phyloP scores from a whole-genome alignment of 2,888 invertebrate species.

The Sesia bembeciformis region DNA sequence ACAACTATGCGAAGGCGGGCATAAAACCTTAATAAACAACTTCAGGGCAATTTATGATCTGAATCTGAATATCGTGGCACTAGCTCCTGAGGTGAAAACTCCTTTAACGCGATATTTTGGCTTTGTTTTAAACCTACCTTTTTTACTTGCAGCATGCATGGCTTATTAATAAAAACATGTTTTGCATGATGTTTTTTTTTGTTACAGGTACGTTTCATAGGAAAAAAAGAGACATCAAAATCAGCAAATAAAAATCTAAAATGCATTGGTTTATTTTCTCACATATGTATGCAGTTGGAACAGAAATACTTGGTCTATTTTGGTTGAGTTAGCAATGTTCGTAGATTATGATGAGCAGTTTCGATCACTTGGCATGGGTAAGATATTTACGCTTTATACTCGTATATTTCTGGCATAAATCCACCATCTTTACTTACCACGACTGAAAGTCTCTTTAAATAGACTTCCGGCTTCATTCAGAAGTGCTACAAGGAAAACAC shows the following conservation, averaged over 20 bases:
- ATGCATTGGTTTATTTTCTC: background rate
- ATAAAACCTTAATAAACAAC: slow-evolving; percentile 34
- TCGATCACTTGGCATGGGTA: slow-evolving; percentile 27
- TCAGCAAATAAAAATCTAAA: background rate
- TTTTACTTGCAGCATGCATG: background rate
- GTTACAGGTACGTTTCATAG: background rate
- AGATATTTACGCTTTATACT: slow-evolving; percentile 25
- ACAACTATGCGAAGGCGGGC: slow-evolving; percentile 20
- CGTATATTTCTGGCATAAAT: slow-evolving; percentile 29
- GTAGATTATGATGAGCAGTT: slow-evolving; percentile 14
- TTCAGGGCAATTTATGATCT: slow-evolving; percentile 17
- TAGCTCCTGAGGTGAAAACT: background rate
- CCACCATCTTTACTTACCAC: slow-evolving; percentile 28
- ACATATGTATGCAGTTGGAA: background rate
- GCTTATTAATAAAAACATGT: background rate
- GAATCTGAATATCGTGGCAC: slow-evolving; percentile 20
- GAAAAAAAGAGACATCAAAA: background rate
- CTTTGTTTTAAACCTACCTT: background rate
- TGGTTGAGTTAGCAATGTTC: slow-evolving; percentile 12
- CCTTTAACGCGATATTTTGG: background rate
- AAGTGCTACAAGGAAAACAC: background rate
- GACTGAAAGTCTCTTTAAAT: slow-evolving; percentile 4
- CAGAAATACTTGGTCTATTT: slow-evolving; percentile 21
- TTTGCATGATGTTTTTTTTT: background rate
- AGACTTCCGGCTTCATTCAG: slow-evolving; percentile 1